phyloP scores from a whole-genome alignment of 2,113 vertebrate species.

The Nyctereutes procyonoides region DNA sequence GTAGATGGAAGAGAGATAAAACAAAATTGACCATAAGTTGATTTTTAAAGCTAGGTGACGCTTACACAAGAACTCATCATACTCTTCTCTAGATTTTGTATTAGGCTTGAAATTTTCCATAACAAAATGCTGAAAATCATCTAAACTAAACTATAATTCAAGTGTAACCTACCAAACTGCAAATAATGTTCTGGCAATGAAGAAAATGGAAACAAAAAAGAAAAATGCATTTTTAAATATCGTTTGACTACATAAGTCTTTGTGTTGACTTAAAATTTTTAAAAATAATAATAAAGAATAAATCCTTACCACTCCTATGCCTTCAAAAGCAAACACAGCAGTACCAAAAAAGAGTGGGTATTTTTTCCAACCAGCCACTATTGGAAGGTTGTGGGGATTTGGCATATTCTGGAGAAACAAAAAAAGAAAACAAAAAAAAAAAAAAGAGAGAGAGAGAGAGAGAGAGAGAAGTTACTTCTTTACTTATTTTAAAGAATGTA shows the following conservation, averaged over 20 bases:
- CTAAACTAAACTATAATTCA: not conserved
- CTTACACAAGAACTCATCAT: not conserved
- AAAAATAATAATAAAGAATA: slow-evolving; percentile 37
- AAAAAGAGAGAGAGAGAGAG: too few species aligned
- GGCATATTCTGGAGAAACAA: slow-evolving; percentile 86
- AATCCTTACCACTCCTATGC: slow-evolving; percentile 92
- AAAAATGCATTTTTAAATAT: not conserved
- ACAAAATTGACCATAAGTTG: not conserved
- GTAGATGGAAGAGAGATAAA: not conserved
- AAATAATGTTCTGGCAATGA: not conserved
- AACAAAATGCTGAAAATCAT: slow-evolving; percentile 29
- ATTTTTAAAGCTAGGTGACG: not conserved
- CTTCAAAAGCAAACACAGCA: slow-evolving; percentile 94
- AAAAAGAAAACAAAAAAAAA: slow-evolving; percentile 12
- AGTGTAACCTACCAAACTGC: not conserved
- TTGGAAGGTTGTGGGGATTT: slow-evolving; percentile 86
- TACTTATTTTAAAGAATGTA: slow-evolving; percentile 7
- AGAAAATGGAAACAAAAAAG: slow-evolving; percentile 11
- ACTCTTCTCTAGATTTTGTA: not conserved
- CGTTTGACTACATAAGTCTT: not conserved
- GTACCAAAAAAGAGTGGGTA: slow-evolving; percentile 93
- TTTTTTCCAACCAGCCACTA: slow-evolving; percentile 89
- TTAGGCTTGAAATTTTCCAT: slow-evolving; percentile 1
- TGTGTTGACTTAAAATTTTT: slow-evolving; percentile 8
- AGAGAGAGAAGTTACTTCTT: not conserved